Base-by-base conservation (phyloP, 1,140 invertebrate genomes). In the Heterodera schachtii region DNA sequence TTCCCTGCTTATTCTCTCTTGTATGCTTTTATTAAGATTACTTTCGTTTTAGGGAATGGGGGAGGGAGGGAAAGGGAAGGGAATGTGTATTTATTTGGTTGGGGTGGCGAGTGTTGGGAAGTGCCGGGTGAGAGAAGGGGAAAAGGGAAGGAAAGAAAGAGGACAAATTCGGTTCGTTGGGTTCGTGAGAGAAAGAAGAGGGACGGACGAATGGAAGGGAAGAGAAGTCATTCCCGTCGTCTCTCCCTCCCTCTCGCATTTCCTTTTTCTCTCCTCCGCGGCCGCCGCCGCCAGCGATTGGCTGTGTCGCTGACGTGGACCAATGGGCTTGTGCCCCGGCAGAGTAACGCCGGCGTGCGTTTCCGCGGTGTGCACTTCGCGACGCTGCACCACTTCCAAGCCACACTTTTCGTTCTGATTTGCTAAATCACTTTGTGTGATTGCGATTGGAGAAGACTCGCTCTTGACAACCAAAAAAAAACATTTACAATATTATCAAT, bases 271-370 rank as follows among this genome's bases (percentile, higher is more conserved):
- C 57, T 19, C 57, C 57, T 64, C 57, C 6, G 6, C 49, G 0
- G 49, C 11, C 13, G 57, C 57, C 57, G 2, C 57, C 57, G 13
- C 57, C 57, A 19, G 57, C 19, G 57, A 64, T 64, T 64, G 57
- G 57, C 57, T 64, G 57, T 19, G 57, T 64, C 57, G 57, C 57
- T 64, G 57, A 64, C 57, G 57, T 64, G 57, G 57, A 64, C 57
- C 57, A 64, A 64, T 64, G 57, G 57, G 16, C 5, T 64, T 64
- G 57, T 64, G 57, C 57, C 57, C 57, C 16, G 57, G 8, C 57
- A 19, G 57, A 19, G 57, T 19, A 19, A 52, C 49, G 49, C 49
- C 11, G 49, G 49, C 49, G 49, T 31, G 31, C 31, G 31, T 31
- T 31, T 31, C 31, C 31, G 31, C 31, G 31, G 31, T 31, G 31